Evolutionary conservation across 2,797 vertebrate species (phyloP).

Genomic region (Malacoctenus gilli): DNA sequence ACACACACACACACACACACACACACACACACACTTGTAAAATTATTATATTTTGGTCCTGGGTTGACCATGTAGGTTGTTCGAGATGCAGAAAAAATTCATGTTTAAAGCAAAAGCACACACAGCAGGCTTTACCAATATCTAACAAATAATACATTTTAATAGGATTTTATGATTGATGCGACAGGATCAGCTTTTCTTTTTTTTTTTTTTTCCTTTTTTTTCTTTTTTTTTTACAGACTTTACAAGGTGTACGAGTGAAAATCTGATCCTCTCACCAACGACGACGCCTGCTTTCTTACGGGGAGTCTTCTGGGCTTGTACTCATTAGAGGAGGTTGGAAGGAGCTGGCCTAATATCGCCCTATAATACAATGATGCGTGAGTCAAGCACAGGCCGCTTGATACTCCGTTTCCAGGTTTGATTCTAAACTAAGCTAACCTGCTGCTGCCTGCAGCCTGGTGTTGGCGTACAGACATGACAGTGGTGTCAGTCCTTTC

Average conservation of each 20-base stretch:
- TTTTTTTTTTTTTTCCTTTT: background rate
- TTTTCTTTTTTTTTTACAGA: background rate
- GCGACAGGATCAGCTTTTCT: conserved; percentile 5
- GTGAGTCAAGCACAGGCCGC: background rate
- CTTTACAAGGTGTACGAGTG: too few relatives aligned
- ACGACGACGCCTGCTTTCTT: too few relatives aligned
- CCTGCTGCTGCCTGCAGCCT: background rate
- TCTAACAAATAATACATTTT: conserved; percentile 39
- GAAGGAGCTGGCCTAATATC: background rate
- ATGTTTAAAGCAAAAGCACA: conserved; percentile 35
- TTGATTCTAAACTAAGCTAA: conserved; percentile 10
- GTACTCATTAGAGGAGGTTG: background rate
- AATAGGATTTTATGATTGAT: conserved; percentile 25
- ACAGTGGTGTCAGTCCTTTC: background rate
- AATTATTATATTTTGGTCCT: conserved; percentile 44
- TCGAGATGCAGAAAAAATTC: conserved; percentile 32
- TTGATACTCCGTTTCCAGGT: conserved; percentile 2
- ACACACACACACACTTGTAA: background rate
- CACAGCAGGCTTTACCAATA: conserved; percentile 22
- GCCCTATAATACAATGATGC: background rate
- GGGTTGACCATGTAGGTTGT: conserved; percentile 28
- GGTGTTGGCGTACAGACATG: background rate
- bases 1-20: too few relatives aligned
- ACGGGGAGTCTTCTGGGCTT: background rate
- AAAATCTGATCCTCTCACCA: too few relatives aligned